Base-by-base conservation (phyloP, 2,797 vertebrate species). In the Rhinogobio ventralis region DNA sequence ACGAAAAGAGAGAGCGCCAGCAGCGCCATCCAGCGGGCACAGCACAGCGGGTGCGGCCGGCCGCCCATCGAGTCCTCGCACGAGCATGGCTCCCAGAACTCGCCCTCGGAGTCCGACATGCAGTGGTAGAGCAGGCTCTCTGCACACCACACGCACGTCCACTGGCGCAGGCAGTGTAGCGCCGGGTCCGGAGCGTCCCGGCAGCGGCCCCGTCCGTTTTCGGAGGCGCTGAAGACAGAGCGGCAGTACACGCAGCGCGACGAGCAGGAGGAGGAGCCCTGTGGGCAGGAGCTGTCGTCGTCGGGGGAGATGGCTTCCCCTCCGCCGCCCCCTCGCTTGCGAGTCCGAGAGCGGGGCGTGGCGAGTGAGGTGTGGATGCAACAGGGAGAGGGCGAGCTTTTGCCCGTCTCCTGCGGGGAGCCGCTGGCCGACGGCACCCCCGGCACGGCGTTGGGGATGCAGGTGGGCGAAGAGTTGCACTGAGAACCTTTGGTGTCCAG, bases 51-150 rank as follows among this genome's bases (percentile, higher is more conserved):
- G 92, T 97, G 96, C 0, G 95, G 95, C 91, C 93, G 91, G 28
- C 93, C 93, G 83, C 94, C 94, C 91, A 93, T 19, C 11, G 94
- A 94, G 93, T 96, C 95, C 84, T 98, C 97, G 20, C 97, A 98
- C 1, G 97, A 97, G 90, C 97, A 98, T 1, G 97, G 97, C 95
- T 97, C 97, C 94, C 97, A 97, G 92, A 97, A 98, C 92, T 98
- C 97, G 0, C 97, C 97, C 92, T 98, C 97, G 0, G 97, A 97
- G 95, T 98, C 97, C 28, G 97, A 98, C 96, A 97, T 96, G 94
- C 97, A 98, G 95, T 98, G 97, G 93, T 98, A 98, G 60, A 98
- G 96, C 91, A 98, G 95, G 91, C 96, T 97, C 91, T 98, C 97
- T 0, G 97, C 97, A 0, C 97, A 98, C 97, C 97, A 98, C 93